phyloP scores from a whole-genome alignment of 2,113 vertebrate species.

The Bubo blakistoni region DNA sequence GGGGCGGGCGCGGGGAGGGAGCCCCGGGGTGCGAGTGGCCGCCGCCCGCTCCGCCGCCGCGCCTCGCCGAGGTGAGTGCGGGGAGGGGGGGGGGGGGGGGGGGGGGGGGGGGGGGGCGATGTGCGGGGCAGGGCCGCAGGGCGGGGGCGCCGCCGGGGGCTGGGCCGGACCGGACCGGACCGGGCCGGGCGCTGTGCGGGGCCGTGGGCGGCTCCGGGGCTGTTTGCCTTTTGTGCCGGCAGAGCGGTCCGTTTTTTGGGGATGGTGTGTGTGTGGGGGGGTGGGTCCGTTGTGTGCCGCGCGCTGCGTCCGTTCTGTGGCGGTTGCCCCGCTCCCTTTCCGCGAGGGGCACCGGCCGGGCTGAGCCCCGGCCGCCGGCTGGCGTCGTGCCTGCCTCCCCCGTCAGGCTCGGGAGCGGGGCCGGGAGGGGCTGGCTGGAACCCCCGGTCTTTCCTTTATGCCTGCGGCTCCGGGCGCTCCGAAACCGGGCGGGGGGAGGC shows the following conservation, averaged over 20 bases:
- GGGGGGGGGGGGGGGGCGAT: neutral
- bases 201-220: neutral
- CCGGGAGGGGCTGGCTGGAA: neutral
- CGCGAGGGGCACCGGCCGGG: neutral
- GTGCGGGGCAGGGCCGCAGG: neutral
- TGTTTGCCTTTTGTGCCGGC: constrained; percentile 9
- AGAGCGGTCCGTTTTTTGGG: neutral
- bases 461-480: neutral
- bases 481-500: neutral
- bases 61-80: neutral
- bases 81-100: no score
- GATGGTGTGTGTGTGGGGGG: neutral
- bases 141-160: neutral
- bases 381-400: neutral
- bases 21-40: neutral
- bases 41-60: neutral
- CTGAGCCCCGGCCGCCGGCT: neutral
- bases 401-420: no score
- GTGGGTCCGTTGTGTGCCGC: neutral
- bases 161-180: neutral
- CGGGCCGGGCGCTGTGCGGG: neutral
- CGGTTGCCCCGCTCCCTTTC: neutral
- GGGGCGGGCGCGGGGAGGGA: neutral
- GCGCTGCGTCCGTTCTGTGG: neutral
- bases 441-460: neutral